Conservation (phyloP, 2,113 vertebrate species). For the Limanda limanda region DNA sequence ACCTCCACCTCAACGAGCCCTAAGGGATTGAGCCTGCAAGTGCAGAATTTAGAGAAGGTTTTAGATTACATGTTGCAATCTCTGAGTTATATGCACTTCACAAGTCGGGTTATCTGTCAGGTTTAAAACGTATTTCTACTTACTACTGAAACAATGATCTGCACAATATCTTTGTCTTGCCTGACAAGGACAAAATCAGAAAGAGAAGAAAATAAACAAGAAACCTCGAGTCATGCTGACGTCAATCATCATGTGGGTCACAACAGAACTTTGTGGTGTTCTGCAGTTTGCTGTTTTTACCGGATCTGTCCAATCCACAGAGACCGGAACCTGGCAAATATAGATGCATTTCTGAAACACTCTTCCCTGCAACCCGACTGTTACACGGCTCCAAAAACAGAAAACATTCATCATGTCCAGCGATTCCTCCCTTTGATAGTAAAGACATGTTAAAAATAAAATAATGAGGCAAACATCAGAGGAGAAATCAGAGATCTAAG, state of each 20-base stretch:
- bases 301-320: background rate
- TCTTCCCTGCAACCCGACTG: conserved; percentile 18
- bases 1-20: too few species aligned
- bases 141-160: background rate
- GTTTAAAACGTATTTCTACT: too few species aligned
- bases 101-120: too few species aligned
- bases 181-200: too few species aligned
- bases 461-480: conserved; percentile 37
- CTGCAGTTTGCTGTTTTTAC: background rate
- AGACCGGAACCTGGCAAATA: conserved; percentile 5
- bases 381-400: background rate
- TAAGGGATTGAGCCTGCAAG: too few species aligned
- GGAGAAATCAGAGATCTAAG: background rate
- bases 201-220: background rate
- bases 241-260: background rate
- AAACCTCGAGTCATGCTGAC: background rate
- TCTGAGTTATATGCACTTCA: too few species aligned
- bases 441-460: conserved; percentile 45
- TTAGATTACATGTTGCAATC: too few species aligned
- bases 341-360: conserved; percentile 35
- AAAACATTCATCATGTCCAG: conserved; percentile 20
- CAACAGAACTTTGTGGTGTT: background rate
- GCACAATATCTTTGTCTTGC: background rate
- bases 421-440: conserved; percentile 4
- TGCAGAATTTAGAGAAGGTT: too few species aligned